Base-by-base conservation (phyloP, 2,888 invertebrate genomes). In the Sacculina carcini region DNA sequence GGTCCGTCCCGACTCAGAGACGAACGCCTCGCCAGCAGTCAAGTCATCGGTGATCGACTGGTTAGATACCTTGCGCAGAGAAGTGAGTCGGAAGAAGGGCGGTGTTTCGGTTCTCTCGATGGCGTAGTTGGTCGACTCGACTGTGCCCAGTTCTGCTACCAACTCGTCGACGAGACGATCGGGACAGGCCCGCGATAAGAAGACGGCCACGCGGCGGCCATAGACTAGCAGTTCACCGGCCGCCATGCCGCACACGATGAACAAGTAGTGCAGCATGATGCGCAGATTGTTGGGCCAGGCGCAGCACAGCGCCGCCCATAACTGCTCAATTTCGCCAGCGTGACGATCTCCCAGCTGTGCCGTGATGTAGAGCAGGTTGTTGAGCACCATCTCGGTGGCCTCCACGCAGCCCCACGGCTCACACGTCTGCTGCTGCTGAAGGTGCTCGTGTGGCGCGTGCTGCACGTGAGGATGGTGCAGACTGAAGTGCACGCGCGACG, bases 371-470 rank as follows among this genome's bases (percentile, higher is more conserved):
- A 98, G 87, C 21, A 98, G 77, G 69, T 98, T 98, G 67, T 98
- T 98, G 56, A 98, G 74, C 48, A 98, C 89, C 89, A 98, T 92
- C 69, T 98, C 96, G 0, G 96, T 98, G n/a, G 96, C 96, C 68
- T 96, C 94, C 0, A 85, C 85, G 1, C 92, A 92, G 40, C 98
- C 98, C 75, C 96, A 92, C 0, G 96, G 96, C 65, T 92, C 90
- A 50, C 85, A 75, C 51, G 79, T 34, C 32, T 21, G 44, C 38
- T 52, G 48, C 10, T 48, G 52, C n/a, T n/a, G n/a, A n/a, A n/a
- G n/a, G n/a, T n/a, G n/a, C n/a, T n/a, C n/a, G n/a, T n/a, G n/a
- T n/a, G n/a, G n/a, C n/a, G n/a, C n/a, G n/a, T n/a, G n/a, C n/a
- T n/a, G n/a, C n/a, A n/a, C n/a, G n/a, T n/a, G n/a, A n/a, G n/a